These are phyloP conservation scores for Mercenaria mercenaria DNA, from an alignment of 1,140 invertebrate species.

Conservation along the genomic window DNA sequence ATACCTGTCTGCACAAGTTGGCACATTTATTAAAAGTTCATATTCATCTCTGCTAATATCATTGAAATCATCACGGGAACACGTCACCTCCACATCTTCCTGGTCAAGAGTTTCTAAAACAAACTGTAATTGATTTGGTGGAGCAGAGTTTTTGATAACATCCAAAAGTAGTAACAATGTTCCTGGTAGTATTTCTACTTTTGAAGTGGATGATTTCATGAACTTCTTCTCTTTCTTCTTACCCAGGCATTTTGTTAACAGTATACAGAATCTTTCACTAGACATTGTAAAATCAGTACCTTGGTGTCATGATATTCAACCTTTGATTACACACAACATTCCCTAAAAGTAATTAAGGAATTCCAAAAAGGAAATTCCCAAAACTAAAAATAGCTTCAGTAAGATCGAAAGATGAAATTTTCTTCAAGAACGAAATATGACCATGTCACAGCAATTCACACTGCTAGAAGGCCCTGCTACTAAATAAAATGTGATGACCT, in stretches of 20 bases:
- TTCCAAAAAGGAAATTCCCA: constrained; percentile 55
- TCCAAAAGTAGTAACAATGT: constrained; percentile 70
- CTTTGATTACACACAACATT: no score
- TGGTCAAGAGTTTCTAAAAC: constrained; percentile 76
- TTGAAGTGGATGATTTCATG: constrained; percentile 66
- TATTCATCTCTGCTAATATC: constrained; percentile 64
- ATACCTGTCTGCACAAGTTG: constrained; percentile 79
- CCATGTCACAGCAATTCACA: no score
- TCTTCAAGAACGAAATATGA: no score
- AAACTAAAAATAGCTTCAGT: constrained; percentile 31
- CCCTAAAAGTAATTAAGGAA: no score
- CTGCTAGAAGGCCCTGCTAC: no score
- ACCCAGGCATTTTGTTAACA: constrained; percentile 74
- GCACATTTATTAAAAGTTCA: constrained; percentile 77
- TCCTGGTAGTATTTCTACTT: constrained; percentile 79
- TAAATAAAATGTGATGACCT: no score
- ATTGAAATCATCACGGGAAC: constrained; percentile 69
- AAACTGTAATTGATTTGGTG: constrained; percentile 37
- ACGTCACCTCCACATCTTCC: constrained; percentile 76
- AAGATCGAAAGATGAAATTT: not conserved
- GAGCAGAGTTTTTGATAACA: constrained; percentile 49
- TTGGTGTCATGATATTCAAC: not conserved
- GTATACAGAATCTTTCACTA: constrained; percentile 71
- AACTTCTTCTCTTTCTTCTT: constrained; percentile 78
- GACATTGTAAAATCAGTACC: constrained; percentile 36